Conservation (phyloP, 2,888 invertebrate species). For the Microchrysa polita region DNA sequence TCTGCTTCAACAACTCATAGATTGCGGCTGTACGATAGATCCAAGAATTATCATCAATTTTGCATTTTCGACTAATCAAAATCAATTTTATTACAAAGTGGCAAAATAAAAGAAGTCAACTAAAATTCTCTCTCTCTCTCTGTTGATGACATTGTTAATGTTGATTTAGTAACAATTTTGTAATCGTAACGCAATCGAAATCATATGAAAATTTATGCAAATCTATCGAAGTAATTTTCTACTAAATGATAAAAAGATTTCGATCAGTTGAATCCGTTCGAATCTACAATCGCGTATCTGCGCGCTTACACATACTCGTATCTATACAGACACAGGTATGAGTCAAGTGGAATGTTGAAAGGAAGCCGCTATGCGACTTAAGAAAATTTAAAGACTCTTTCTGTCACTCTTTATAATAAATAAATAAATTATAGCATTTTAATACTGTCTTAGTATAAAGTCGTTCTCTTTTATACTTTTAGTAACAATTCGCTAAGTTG, state of each 20-base stretch:
- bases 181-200: constrained; percentile 13
- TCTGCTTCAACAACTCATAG: too few species aligned
- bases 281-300: too few species aligned
- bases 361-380: constrained; percentile 31
- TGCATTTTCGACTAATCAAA: constrained; percentile 2
- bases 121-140: not conserved
- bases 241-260: constrained; percentile 9
- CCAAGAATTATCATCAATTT: too few species aligned
- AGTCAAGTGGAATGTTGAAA: not conserved
- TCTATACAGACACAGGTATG: too few species aligned
- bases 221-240: not conserved
- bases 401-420: constrained; percentile 44
- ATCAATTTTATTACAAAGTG: constrained; percentile 7
- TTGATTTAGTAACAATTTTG: constrained; percentile 14
- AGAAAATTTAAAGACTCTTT: constrained; percentile 38
- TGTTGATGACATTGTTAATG: constrained; percentile 24
- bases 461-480: constrained; percentile 41
- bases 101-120: not conserved
- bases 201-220: constrained; percentile 34
- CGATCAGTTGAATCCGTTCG: not conserved
- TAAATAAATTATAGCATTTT: constrained; percentile 47
- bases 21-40: too few species aligned
- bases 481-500: constrained; percentile 35
- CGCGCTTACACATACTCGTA: too few species aligned
- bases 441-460: constrained; percentile 48